Conservation (phyloP, 2,113 vertebrate species). For the Paedocypris sp. region DNA sequence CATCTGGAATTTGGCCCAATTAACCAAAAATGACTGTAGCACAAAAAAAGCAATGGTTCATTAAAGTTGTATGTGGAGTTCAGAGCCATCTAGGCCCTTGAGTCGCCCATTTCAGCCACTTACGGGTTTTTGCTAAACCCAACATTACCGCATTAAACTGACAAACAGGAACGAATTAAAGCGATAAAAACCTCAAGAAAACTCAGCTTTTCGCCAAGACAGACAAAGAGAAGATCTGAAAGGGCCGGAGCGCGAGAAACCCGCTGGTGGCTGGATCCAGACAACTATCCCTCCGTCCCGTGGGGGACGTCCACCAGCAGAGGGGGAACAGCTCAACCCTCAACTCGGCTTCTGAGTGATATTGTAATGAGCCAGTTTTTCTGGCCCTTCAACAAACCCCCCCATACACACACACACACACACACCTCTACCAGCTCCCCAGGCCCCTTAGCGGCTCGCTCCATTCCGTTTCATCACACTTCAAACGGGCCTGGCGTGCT, state of each 20-base stretch:
- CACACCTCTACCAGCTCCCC: slow-evolving; percentile 49
- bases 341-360: slow-evolving; percentile 71
- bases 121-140: no score
- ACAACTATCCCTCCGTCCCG: slow-evolving; percentile 25
- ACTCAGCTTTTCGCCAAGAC: background rate
- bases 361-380: slow-evolving; percentile 69
- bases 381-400: slow-evolving; percentile 44
- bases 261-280: background rate
- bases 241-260: background rate
- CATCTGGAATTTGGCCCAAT: no score
- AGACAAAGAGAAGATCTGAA: slow-evolving; percentile 20
- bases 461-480: slow-evolving; percentile 96
- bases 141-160: no score
- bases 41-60: no score
- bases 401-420: slow-evolving; percentile 1
- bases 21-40: no score
- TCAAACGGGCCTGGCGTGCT: slow-evolving; percentile 84
- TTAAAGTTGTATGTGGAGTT: no score
- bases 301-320: slow-evolving; percentile 37
- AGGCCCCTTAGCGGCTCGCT: slow-evolving; percentile 78
- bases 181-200: background rate
- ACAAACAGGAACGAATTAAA: no score
- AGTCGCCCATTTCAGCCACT: no score
- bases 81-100: no score
- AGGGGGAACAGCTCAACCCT: slow-evolving; percentile 38